phyloP scores from a whole-genome alignment of 1,140 invertebrate genomes.

The Pseudachorutes palmiensis region DNA sequence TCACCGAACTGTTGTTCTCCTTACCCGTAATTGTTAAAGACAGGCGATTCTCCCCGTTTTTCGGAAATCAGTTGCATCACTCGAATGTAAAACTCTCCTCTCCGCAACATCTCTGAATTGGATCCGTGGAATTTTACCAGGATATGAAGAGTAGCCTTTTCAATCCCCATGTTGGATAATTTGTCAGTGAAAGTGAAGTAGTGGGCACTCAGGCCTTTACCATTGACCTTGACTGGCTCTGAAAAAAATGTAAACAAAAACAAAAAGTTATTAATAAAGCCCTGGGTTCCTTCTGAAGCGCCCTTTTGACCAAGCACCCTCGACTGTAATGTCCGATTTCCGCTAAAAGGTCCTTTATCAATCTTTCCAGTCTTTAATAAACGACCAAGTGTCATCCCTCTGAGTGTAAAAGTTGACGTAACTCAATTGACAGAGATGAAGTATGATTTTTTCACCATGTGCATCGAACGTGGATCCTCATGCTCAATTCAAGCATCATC shows the following conservation, averaged over 20 bases:
- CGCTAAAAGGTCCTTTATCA: too few species aligned
- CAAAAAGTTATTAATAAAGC: background rate
- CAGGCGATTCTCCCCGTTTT: conserved; percentile 32
- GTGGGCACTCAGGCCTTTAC: conserved; percentile 27
- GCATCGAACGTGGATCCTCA: background rate
- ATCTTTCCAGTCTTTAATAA: too few species aligned
- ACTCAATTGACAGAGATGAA: background rate
- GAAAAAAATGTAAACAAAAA: conserved; percentile 17
- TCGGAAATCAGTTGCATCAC: conserved; percentile 26
- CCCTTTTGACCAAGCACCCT: too few species aligned
- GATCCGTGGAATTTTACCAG: conserved; percentile 21
- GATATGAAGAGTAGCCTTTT: conserved; percentile 29
- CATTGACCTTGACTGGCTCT: conserved; percentile 27
- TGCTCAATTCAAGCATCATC: too few species aligned
- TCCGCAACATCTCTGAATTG: conserved; percentile 17
- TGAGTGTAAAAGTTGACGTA: too few species aligned
- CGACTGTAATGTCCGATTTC: too few species aligned
- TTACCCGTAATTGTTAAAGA: conserved; percentile 33
- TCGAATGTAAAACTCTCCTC: conserved; percentile 19
- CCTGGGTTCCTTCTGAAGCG: too few species aligned
- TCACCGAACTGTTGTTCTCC: too few species aligned
- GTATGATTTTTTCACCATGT: too few species aligned
- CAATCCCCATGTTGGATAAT: conserved; percentile 32
- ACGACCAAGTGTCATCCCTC: too few species aligned
- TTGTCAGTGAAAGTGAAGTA: conserved; percentile 37